Evolutionary conservation across 2,113 vertebrate genomes (phyloP), one percentile per base, ranked within the genome.

Genomic region (Petromus typicus): DNA sequence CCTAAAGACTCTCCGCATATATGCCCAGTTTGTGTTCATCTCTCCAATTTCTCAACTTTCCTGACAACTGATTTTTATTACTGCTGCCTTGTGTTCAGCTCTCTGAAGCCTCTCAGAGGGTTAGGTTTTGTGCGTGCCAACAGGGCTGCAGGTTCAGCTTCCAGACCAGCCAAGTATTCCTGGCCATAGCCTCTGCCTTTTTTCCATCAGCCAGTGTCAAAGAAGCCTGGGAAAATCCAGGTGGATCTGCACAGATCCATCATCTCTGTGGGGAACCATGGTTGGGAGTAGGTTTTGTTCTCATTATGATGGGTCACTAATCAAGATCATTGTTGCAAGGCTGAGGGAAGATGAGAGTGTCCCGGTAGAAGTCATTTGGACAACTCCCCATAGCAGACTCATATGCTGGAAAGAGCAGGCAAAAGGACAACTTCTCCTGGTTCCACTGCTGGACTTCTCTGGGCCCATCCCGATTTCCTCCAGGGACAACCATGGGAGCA

Each of bases 111-210:
- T 71, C 30, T 16, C 9, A 7, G 37, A 67, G 34, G 14, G 4
- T 40, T 25, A 20, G 6, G 57, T 34, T 17, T 13, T 69, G 45
- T 4, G 0, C 0, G 0, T 59, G 51, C 54, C 45, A 23, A 7
- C 25, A 45, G 9, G 7, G 34, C 40, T 34, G 7, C 11, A 14
- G 45, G 10, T 79, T 76, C 61, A 25, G 37, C 51, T 51, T 57
- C 48, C 8, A 23, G 6, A 12, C 12, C 25, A 54, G 32, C 30
- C 90, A 76, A 5, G 51, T 34, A 7, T 25, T 73, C 57, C 48
- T 59, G 37, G 34, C 18, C 27, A 30, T 12, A 37, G 25, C 25
- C 27, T n/a, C 4, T 81, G 64, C 32, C 40, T 18, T 27, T 75
- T 56, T 22, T 51, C n/a, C 30, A 73, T 25, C 43, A 40, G 48